These are phyloP conservation scores for Ichneumon xanthorius DNA, from an alignment of 2,888 invertebrate species.

Conservation along the genomic window DNA sequence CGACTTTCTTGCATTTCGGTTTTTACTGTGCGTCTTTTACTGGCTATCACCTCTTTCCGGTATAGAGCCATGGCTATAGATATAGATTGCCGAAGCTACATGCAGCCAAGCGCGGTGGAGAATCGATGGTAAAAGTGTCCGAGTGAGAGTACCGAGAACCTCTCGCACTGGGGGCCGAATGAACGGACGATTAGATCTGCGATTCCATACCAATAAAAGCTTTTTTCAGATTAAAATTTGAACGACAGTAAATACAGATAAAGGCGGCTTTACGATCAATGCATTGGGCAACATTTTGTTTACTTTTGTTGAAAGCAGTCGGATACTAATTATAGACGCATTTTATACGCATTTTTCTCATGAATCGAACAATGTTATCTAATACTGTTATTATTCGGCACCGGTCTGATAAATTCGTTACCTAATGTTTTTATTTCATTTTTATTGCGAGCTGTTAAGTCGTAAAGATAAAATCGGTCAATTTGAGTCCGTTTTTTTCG, in stretches of 20 bases:
- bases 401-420: no score
- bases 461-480: no score
- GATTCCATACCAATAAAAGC: constrained; percentile 29
- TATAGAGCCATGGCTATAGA: constrained; percentile 16
- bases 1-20: constrained; percentile 66
- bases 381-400: no score
- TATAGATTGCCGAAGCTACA: constrained; percentile 4
- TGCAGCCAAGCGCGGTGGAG: constrained; percentile 4
- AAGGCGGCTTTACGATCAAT: background rate
- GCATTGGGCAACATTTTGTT: background rate
- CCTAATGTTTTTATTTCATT: no score
- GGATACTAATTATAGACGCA: background rate
- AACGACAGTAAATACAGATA: background rate
- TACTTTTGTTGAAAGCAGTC: background rate
- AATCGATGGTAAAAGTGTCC: constrained; percentile 60
- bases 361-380: no score
- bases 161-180: constrained; percentile 29
- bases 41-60: constrained; percentile 61
- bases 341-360: background rate
- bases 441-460: no score
- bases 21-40: constrained; percentile 62
- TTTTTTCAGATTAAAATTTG: constrained; percentile 14
- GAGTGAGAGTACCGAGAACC: constrained; percentile 55
- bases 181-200: constrained; percentile 56
- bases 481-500: no score